Evolutionary conservation across 1,140 invertebrate species (phyloP), one percentile per base, ranked within the genome.

Genomic region (Drosophila aff.): DNA sequence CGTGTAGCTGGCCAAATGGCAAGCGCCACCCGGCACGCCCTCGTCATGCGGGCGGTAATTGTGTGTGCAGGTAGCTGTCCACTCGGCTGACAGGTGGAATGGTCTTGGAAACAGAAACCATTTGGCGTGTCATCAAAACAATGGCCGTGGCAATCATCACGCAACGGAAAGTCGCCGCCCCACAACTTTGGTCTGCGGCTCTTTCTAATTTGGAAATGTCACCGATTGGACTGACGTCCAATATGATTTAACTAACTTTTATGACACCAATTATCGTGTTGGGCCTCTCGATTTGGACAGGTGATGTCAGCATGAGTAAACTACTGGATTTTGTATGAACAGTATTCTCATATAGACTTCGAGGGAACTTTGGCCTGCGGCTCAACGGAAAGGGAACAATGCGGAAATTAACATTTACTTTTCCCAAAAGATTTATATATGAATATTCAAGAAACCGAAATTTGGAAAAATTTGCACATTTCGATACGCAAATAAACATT

Each of bases 401-500:
- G 33, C 23, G 6, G 2, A 41, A 67, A 67, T 67, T 73, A 55
- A 46, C 40, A 64, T 72, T 73, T 47, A 21, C 16, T 43, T 58
- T 58, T 44, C 33, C 52, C 66, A 40, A 47, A 53, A 81, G 82
- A 85, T 81, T 84, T 84, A 85, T 40, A 36, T 40, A n/a, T 85
- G 55, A 49, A 72, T 63, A 81, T 83, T 62, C 33, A 78, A 60
- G 68, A 43, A 74, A 64, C 33, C 33, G 31, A 47, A 50, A 80
- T 69, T 26, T 26, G 47, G 16, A 68, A 52, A 79, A 80, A 74
- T 79, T 61, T 79, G 76, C 64, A 82, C 59, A 86, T 86, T 86
- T 90, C 85, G 85, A 85, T 89, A 89, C 81, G 84, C 84, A 89
- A 89, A 89, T 89, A 89, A 84, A 84, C 62, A 83, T 87, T 81